These are phyloP conservation scores for Isotomurus palustris DNA, from an alignment of 2,888 invertebrate species.

Conservation along the genomic window DNA sequence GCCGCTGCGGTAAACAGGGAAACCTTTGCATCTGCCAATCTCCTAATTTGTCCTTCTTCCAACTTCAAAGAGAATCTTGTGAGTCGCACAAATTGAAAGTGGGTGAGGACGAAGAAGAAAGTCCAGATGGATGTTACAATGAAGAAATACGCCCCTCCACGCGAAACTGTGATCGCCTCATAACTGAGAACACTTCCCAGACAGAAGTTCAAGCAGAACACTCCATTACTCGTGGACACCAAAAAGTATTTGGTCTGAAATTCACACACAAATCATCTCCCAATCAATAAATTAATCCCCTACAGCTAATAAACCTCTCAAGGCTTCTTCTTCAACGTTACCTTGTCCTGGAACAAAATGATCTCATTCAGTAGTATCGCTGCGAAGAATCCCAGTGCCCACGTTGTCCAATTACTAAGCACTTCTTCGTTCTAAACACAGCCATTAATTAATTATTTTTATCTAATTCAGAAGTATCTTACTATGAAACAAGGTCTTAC, in stretches of 20 bases:
- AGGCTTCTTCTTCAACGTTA: neutral
- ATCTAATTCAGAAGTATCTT: neutral
- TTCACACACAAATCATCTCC: neutral
- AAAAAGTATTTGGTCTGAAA: conserved; percentile 3
- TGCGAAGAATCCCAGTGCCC: conserved; percentile 7
- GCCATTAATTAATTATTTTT: neutral
- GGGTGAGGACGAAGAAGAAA: conserved; percentile 2
- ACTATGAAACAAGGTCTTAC: neutral
- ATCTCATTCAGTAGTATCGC: conserved; percentile 2
- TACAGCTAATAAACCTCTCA: neutral
- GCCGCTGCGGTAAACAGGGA: conserved; percentile 4
- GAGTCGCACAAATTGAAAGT: conserved; percentile 6
- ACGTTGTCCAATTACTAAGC: conserved; percentile 6
- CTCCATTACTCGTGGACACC: neutral
- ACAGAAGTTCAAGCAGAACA: conserved; percentile 8
- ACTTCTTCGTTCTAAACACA: conserved; percentile 3
- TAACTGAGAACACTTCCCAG: conserved; percentile 1
- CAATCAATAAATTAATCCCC: neutral
- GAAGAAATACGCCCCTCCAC: neutral
- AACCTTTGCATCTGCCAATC: neutral
- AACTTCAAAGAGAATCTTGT: neutral
- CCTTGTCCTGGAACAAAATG: conserved; percentile 4
- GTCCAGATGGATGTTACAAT: neutral
- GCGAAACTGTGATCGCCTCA: neutral
- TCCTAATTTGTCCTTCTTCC: neutral